Evolutionary conservation across 2,888 invertebrate species (phyloP), one percentile per base, ranked within the genome.

Genomic region (Synergus gifuensis): DNA sequence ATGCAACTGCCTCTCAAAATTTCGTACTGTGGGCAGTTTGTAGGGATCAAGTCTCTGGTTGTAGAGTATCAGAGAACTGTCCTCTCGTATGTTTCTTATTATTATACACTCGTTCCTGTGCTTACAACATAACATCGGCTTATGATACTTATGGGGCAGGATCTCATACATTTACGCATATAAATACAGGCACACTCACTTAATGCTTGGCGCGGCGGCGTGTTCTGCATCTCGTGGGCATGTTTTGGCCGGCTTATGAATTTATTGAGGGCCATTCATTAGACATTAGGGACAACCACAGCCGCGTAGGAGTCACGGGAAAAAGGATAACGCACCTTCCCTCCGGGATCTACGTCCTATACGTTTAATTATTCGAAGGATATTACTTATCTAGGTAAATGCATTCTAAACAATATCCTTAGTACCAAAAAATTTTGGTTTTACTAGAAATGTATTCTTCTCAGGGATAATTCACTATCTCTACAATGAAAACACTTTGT

Each of bases 211-310:
- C 82, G 81, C 78, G 79, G 79, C 87, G 86, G 86, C 87, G 85
- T 89, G 88, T 88, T 88, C 86, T 85, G 88, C 88, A 88, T 89
- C 89, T 89, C 88, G 87, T 89, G 86, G 86, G 84, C 89, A 87
- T 91, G 90, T 91, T 91, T 90, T 86, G 88, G 87, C 85, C 86
- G 86, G 88, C 90, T 91, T 91, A 91, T 91, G 91, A 91, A 91
- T 91, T 91, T 91, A 91, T 91, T 89, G 90, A 87, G 86, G 89
- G 86, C 90, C 89, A 90, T 91, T 91, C 89, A 86, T 91, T 91
- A 90, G 89, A 90, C 90, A 89, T 91, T 91, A 91, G 88, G 88
- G 64, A 77, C 77, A 16, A 76, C 40, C 77, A 64, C 54, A 49
- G 78, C 76, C 66, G 76, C 73, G 78, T 77, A 82, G 77, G 77